Conservation (phyloP, 2,888 invertebrate genomes). For the Peribatodes rhomboidaria region DNA sequence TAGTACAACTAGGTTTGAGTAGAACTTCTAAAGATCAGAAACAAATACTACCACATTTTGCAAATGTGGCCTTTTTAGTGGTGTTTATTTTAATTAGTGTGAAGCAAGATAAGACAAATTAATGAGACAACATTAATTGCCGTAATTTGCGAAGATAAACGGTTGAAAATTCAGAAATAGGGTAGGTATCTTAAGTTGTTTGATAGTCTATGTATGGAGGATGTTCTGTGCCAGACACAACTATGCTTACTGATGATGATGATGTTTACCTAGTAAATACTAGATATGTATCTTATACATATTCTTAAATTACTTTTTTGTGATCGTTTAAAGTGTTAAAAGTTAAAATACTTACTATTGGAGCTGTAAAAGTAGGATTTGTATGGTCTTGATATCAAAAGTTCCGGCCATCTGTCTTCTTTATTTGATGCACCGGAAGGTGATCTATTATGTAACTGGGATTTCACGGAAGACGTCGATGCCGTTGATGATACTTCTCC, state of each 20-base stretch:
- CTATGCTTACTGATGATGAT: too few relatives aligned
- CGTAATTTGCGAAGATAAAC: neutral
- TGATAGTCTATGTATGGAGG: too few relatives aligned
- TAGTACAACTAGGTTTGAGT: too few relatives aligned
- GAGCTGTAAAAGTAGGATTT: conserved; percentile 78
- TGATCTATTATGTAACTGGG: conserved; percentile 71
- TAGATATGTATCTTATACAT: neutral
- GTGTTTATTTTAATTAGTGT: too few relatives aligned
- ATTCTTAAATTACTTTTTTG: neutral
- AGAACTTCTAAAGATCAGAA: too few relatives aligned
- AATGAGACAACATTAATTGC: neutral
- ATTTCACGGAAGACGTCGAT: conserved; percentile 71
- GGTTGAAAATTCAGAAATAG: neutral
- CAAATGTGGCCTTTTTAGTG: too few relatives aligned
- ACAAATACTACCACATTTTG: too few relatives aligned
- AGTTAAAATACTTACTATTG: conserved; percentile 69
- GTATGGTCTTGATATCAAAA: conserved; percentile 77
- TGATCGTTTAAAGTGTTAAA: neutral
- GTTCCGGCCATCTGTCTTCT: conserved; percentile 84
- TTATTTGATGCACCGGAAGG: conserved; percentile 73
- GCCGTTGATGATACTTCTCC: conserved; percentile 70
- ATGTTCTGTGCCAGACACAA: too few relatives aligned
- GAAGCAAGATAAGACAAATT: neutral
- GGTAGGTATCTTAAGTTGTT: too few relatives aligned
- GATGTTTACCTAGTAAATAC: neutral